Percentiles rank a stretch among this genome's conserved stretches.
phyloP scores from a whole-genome alignment of 2,113 vertebrate species.

The Gymnocephalus cernua region DNA sequence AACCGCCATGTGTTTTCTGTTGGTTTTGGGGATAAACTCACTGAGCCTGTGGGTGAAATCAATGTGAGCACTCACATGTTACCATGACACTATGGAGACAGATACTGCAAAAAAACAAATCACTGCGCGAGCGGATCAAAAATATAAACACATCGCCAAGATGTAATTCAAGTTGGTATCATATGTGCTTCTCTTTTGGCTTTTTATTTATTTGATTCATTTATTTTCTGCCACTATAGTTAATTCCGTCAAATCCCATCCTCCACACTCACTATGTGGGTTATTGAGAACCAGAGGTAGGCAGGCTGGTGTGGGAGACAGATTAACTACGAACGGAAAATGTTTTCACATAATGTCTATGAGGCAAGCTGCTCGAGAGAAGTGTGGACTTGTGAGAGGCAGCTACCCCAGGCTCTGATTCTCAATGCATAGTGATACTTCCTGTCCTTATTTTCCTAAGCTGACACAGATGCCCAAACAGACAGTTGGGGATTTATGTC shows the following conservation, averaged over 20 bases:
- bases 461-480: slow-evolving; percentile 50
- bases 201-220: slow-evolving; percentile 66
- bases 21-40: slow-evolving; percentile 34
- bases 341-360: slow-evolving; percentile 49
- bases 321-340: slow-evolving; percentile 71
- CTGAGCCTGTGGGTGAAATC: slow-evolving; percentile 47
- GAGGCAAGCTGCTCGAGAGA: slow-evolving; percentile 53
- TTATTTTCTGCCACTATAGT: slow-evolving; percentile 38
- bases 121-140: slow-evolving; percentile 33
- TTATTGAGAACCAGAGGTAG: slow-evolving; percentile 71
- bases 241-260: slow-evolving; percentile 81
- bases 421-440: slow-evolving; percentile 49
- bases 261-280: slow-evolving; percentile 80
- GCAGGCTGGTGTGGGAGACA: slow-evolving; percentile 60
- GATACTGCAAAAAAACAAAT: slow-evolving; percentile 4
- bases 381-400: slow-evolving; percentile 40
- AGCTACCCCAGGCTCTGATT: slow-evolving; percentile 59
- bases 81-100: slow-evolving; percentile 28
- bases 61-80: slow-evolving; percentile 28
- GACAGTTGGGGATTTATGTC: slow-evolving; percentile 47
- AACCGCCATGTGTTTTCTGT: slow-evolving; percentile 10
- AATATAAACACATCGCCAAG: slow-evolving; percentile 32
- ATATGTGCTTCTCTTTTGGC: slow-evolving; percentile 34
- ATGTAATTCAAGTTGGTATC: slow-evolving; percentile 46
- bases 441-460: slow-evolving; percentile 33